Conservation (phyloP, 2,113 vertebrate genomes). For the Sander lucioperca region DNA sequence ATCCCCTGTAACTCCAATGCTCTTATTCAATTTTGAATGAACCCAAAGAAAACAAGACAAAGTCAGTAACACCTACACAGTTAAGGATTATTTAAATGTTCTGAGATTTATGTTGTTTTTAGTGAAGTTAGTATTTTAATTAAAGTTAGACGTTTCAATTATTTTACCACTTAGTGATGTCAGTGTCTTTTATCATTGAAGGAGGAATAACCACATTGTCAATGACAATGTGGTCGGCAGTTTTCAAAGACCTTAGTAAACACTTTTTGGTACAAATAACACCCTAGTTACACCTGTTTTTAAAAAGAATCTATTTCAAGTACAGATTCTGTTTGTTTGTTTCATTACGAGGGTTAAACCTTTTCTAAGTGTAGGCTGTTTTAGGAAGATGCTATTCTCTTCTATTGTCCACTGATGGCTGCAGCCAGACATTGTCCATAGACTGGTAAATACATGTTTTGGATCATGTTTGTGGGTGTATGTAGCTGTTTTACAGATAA, state of each 20-base stretch:
- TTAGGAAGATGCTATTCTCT: not conserved
- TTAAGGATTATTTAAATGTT: not conserved
- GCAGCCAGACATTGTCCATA: not conserved
- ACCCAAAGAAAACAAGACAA: not conserved
- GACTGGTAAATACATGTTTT: not conserved
- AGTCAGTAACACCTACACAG: not conserved
- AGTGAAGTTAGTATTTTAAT: not conserved
- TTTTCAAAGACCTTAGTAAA: not conserved
- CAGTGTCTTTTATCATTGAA: not conserved
- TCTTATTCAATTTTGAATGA: conserved; percentile 1
- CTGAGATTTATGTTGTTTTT: conserved; percentile 1
- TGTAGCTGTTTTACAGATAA: not conserved
- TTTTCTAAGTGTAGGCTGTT: not conserved
- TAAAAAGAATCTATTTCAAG: not conserved
- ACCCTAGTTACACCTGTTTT: not conserved
- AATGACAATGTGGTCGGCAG: not conserved
- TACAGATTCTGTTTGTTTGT: not conserved
- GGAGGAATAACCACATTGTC: not conserved
- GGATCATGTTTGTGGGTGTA: not conserved
- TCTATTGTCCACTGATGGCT: not conserved
- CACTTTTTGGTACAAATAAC: conserved; percentile 15
- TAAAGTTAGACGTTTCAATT: conserved; percentile 11
- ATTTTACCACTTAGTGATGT: not conserved
- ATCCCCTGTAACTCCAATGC: not conserved
- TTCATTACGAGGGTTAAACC: not conserved